Percentiles rank a stretch among this genome's conserved stretches.
phyloP scores from a whole-genome alignment of 2,113 vertebrate species.

The Probosciger aterrimus region DNA sequence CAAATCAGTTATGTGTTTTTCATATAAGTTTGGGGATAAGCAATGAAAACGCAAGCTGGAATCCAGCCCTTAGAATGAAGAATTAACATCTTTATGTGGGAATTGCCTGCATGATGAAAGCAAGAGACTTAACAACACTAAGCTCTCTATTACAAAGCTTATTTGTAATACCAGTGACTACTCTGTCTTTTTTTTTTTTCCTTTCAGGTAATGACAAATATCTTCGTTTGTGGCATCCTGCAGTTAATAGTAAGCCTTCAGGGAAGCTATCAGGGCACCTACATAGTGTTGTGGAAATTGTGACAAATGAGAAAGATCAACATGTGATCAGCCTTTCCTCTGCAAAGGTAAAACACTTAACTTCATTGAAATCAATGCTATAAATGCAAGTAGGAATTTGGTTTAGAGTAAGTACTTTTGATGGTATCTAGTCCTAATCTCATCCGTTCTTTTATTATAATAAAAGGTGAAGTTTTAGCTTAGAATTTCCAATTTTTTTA shows the following conservation, averaged over 20 bases:
- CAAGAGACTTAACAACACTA: not conserved
- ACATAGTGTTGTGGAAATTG: conserved; percentile 70
- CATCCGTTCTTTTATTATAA: not conserved
- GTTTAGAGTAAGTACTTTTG: not conserved
- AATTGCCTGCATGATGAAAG: not conserved
- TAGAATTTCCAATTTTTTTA: not conserved
- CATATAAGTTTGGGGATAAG: not conserved
- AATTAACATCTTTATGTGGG: not conserved
- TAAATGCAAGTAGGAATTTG: not conserved
- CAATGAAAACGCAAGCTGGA: not conserved
- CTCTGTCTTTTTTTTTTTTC: not conserved
- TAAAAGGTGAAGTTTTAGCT: not conserved
- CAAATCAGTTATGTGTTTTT: not conserved
- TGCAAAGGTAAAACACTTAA: conserved; percentile 65
- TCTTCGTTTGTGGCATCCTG: conserved; percentile 73
- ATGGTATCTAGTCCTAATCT: not conserved
- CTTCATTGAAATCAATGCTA: not conserved
- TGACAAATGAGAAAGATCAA: conserved; percentile 75
- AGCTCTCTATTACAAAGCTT: not conserved
- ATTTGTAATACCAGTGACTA: not conserved
- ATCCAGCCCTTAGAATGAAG: not conserved
- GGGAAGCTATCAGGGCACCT: conserved; percentile 70
- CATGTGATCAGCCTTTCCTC: conserved; percentile 75
- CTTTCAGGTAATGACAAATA: conserved; percentile 71
- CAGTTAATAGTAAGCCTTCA: conserved; percentile 67